These are phyloP conservation scores for Onychostoma macrolepis DNA, from an alignment of 2,113 vertebrate genomes.

Conservation along the genomic window DNA sequence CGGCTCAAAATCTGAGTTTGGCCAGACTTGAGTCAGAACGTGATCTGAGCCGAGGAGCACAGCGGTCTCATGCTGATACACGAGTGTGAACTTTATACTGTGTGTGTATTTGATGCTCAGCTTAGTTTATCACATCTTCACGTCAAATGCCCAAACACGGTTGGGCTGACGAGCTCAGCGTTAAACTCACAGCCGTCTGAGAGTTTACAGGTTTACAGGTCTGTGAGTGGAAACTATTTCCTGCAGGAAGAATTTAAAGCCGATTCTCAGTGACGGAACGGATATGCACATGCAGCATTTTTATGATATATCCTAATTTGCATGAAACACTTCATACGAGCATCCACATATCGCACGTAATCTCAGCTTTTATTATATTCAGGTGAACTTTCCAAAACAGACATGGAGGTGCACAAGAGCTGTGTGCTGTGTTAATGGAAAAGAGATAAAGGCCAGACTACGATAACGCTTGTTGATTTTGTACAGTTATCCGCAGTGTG, in stretches of 20 bases:
- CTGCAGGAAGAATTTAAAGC: neutral
- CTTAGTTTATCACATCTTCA: neutral
- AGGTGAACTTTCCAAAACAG: neutral
- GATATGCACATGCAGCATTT: neutral
- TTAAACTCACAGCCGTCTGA: neutral
- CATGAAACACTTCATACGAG: neutral
- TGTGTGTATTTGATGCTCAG: neutral
- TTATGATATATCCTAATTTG: neutral
- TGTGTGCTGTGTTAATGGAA: constrained; percentile 34
- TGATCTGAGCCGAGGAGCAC: neutral
- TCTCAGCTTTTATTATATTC: neutral
- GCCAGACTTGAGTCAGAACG: neutral
- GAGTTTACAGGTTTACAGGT: neutral
- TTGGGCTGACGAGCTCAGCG: neutral
- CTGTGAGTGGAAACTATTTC: neutral
- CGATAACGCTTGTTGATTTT: constrained; percentile 39
- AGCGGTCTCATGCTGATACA: neutral
- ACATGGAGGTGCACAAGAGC: neutral
- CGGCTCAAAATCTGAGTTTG: neutral
- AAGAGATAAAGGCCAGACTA: constrained; percentile 26
- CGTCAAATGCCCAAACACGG: neutral
- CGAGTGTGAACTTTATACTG: neutral
- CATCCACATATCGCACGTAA: neutral
- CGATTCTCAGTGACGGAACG: neutral
- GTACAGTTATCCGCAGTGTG: constrained; percentile 17